phyloP scores from a whole-genome alignment of 2,797 vertebrate species.

The Sebastes vulpes region DNA sequence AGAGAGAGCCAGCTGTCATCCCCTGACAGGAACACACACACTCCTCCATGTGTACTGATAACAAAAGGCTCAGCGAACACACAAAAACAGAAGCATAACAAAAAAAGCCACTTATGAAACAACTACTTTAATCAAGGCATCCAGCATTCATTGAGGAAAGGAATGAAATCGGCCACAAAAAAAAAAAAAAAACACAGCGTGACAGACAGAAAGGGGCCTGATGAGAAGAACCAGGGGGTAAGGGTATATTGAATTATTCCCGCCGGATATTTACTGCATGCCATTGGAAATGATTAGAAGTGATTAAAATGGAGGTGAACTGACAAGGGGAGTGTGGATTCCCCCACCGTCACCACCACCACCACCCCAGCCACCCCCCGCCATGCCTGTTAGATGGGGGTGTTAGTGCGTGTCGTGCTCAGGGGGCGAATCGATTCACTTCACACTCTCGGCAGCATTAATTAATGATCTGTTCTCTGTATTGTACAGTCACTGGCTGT shows the following conservation, averaged over 20 bases:
- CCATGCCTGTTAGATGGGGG: conserved; percentile 60
- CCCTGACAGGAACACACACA: conserved; percentile 69
- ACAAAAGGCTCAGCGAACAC: conserved; percentile 48
- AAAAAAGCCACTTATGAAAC: conserved; percentile 55
- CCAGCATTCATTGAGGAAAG: conserved; percentile 16
- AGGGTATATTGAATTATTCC: conserved; percentile 29
- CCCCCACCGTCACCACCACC: not conserved
- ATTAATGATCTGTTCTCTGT: conserved; percentile 79
- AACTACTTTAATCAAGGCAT: conserved; percentile 71
- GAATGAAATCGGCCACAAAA: conserved; percentile 19
- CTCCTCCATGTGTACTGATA: conserved; percentile 62
- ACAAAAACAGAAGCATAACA: conserved; percentile 56
- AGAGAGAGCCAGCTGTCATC: conserved; percentile 84
- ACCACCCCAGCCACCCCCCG: conserved; percentile 1
- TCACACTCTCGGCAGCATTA: conserved; percentile 80
- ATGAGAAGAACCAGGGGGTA: conserved; percentile 53
- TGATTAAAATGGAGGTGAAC: conserved; percentile 82
- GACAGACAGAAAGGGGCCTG: conserved; percentile 53
- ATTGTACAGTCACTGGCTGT: conserved; percentile 71
- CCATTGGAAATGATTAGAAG: conserved; percentile 81
- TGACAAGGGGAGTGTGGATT: conserved; percentile 65
- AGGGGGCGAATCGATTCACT: conserved; percentile 82
- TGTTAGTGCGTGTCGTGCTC: conserved; percentile 77
- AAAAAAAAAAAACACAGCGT: not conserved
- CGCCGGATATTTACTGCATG: conserved; percentile 63